Percentiles rank a stretch among this genome's conserved stretches.
phyloP scores from a whole-genome alignment of 2,888 invertebrate species.

The Apamea monoglypha region DNA sequence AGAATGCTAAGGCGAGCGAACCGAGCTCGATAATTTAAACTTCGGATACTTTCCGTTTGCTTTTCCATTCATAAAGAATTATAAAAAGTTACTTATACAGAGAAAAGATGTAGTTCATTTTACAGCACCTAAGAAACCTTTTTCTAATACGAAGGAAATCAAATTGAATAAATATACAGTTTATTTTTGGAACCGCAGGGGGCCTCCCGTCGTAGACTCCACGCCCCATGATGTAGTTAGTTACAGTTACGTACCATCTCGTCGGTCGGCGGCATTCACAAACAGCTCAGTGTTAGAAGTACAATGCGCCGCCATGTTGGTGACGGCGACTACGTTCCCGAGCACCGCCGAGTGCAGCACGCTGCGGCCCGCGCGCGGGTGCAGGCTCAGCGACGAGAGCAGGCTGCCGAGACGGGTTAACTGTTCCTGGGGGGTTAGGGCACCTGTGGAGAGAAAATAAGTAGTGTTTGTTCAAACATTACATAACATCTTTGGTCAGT shows the following conservation, averaged over 20 bases:
- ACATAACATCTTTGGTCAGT: no score
- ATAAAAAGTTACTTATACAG: no score
- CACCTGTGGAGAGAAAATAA: constrained; percentile 75
- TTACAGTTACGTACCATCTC: constrained; percentile 72
- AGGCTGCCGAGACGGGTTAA: constrained; percentile 91
- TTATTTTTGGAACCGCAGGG: not conserved
- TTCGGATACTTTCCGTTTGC: not conserved
- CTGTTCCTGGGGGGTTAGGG: constrained; percentile 90
- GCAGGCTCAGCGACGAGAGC: constrained; percentile 89
- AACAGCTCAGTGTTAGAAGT: constrained; percentile 90
- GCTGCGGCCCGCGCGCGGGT: constrained; percentile 91
- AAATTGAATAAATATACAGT: not conserved
- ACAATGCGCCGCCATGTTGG: constrained; percentile 72
- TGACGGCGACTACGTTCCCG: constrained; percentile 84
- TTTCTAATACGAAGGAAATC: not conserved
- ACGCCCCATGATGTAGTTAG: not conserved
- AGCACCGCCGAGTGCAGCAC: constrained; percentile 76
- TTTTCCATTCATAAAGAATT: not conserved
- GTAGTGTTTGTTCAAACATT: not conserved
- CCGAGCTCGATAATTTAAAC: not conserved
- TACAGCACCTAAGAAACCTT: no score
- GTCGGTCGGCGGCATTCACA: constrained; percentile 83
- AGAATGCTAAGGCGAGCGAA: not conserved
- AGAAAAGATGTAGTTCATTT: no score
- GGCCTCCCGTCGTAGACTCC: not conserved